Percentiles rank a stretch among this genome's conserved stretches.
phyloP scores from a whole-genome alignment of 2,888 invertebrate species.

The Lamellibrachia columna region DNA sequence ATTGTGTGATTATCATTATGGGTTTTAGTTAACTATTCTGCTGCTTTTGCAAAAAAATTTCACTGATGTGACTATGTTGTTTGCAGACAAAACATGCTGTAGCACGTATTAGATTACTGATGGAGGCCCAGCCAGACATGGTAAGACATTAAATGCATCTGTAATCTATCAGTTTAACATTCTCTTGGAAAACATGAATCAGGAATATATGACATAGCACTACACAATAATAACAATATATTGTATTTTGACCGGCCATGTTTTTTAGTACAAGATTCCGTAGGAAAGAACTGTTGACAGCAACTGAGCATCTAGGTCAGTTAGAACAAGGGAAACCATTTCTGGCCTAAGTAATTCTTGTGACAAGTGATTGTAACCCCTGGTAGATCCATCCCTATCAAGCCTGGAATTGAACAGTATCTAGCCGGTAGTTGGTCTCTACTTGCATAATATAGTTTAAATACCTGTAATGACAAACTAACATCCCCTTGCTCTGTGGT shows the following conservation, averaged over 20 bases:
- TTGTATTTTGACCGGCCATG: too few relatives aligned
- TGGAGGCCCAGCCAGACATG: conserved; percentile 78
- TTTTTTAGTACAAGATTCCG: too few relatives aligned
- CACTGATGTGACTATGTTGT: conserved; percentile 25
- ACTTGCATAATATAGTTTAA: too few relatives aligned
- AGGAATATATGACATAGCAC: background rate
- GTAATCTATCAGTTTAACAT: background rate
- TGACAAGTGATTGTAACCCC: too few relatives aligned
- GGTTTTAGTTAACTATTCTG: background rate
- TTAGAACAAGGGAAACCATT: too few relatives aligned
- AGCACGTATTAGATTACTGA: conserved; percentile 81
- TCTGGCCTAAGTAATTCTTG: too few relatives aligned
- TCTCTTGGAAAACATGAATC: background rate
- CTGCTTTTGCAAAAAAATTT: background rate
- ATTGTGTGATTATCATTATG: background rate
- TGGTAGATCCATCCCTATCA: too few relatives aligned
- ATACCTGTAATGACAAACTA: too few relatives aligned
- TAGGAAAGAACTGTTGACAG: too few relatives aligned
- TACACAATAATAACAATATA: background rate
- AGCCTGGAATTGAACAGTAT: too few relatives aligned
- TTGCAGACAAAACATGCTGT: conserved; percentile 82
- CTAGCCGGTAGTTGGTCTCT: too few relatives aligned
- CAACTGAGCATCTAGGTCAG: too few relatives aligned
- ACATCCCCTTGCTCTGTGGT: background rate
- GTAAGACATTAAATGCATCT: conserved; percentile 66